phyloP scores from a whole-genome alignment of 2,113 vertebrate genomes.

The Climacteris rufus region DNA sequence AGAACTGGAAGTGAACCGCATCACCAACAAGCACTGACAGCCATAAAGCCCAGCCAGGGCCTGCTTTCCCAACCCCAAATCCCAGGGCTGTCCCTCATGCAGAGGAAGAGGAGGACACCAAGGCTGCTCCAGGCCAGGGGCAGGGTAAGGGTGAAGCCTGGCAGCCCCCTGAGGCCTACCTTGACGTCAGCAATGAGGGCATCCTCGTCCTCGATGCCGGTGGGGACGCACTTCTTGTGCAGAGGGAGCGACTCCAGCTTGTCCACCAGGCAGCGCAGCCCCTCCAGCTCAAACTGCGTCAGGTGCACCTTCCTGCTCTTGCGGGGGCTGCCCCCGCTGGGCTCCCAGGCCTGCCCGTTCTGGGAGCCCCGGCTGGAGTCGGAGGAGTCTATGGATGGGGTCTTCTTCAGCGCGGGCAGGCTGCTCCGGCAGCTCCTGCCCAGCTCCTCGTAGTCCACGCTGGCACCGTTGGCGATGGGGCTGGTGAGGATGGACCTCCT shows the following conservation, averaged over 20 bases:
- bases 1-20: not conserved
- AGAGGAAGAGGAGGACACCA: not conserved
- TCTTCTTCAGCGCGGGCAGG: slow-evolving; percentile 72
- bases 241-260: slow-evolving; percentile 90
- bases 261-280: slow-evolving; percentile 88
- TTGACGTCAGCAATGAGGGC: slow-evolving; percentile 87
- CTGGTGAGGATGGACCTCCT: slow-evolving; percentile 74
- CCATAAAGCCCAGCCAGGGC: not conserved
- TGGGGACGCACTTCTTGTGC: slow-evolving; percentile 93
- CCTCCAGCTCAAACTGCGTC: slow-evolving; percentile 92
- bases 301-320: slow-evolving; percentile 78
- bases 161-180: slow-evolving; percentile 37
- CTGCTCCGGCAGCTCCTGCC: slow-evolving; percentile 69
- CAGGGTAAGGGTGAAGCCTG: not conserved
- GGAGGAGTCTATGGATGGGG: slow-evolving; percentile 69
- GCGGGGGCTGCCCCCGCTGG: slow-evolving; percentile 56
- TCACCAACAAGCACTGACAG: accelerated
- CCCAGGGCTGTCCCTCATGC: not conserved
- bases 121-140: no score
- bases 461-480: slow-evolving; percentile 75
- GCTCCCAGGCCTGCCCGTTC: slow-evolving; percentile 75
- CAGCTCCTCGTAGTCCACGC: slow-evolving; percentile 73
- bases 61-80: not conserved
- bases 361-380: slow-evolving; percentile 74
- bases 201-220: slow-evolving; percentile 84